Base-by-base conservation (phyloP, 2,888 invertebrate species). In the Cantharis rufa region DNA sequence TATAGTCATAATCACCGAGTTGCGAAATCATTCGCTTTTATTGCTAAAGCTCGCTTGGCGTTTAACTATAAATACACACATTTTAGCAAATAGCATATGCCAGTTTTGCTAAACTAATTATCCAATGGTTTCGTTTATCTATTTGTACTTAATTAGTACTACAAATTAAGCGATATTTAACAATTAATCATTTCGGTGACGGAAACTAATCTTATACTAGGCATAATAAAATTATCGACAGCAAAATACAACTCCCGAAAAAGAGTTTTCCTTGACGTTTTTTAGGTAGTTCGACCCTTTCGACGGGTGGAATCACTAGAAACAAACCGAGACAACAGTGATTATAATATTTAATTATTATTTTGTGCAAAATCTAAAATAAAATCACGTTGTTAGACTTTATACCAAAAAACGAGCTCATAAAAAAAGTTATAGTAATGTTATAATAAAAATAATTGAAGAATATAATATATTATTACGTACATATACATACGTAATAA, bases 1-100 rank as follows among this genome's bases (percentile, higher is more conserved):
- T 28, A 84, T 21, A 81, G 82, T 83, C 84, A 84, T 84, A 86
- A 86, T 86, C 86, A 83, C 83, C 85, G 86, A 86, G 85, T 85
- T 85, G 85, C 85, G 85, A 86, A 86, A 86, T 87, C 86, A 85
- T 86, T 82, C 83, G 84, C 84, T 85, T 85, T 86, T 86, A 86
- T 84, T 84, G 84, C 80, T 82, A 82, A 78, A 80, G 79, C 78
- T 83, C 82, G 83, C 82, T 83, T 84, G 82, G 82, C 81, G 81
- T 83, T 81, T 81, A 81, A 82, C 84, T 84, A 84, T 85, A 85
- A 86, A 86, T 83, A 83, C 80, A 75, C 81, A 81, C 82, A 83
- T 84, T 85, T 84, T 82, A 83, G 83, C 84, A 81, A 82, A 81
- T 81, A 82, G 82, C 84, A 81, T 83, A 82, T 83, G 83, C 78